Base-by-base conservation (phyloP, 1,140 invertebrate species). In the Meloidogyne chitwoodi region DNA sequence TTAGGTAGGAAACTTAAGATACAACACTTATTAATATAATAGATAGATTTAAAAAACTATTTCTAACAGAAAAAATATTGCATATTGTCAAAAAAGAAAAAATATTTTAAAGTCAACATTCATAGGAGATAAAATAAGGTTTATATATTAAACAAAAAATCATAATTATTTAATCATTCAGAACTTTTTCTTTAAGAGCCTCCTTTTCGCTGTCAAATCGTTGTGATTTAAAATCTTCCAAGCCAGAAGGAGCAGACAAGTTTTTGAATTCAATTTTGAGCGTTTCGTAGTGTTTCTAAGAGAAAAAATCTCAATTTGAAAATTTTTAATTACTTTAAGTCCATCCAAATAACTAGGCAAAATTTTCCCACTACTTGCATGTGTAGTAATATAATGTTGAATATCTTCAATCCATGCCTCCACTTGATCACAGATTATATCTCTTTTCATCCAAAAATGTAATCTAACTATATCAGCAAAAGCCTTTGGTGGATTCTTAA, bases 371-470 rank as follows among this genome's bases (percentile, higher is more conserved):
- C 26, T 38, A 48, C 38, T 65, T 12, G 56, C 61, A 22, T 76
- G 31, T 6, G 34, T 76, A 8, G 38, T 29, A 16, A 76, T 56
- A 44, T 76, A 65, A n/a, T 27, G 19, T 63, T 77, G 71, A 41
- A 34, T 67, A 34, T 80, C 79, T 19, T 68, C 27, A 0, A 80
- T 82, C 94, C 94, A 96, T 75, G 91, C 91, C 84, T 94, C 92
- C 76, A 94, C 91, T 88, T 96, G 94, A 74, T 91, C 90, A 84
- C 94, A 91, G 79, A 96, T 93, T 88, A 95, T 93, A 81, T 93
- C 91, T 34, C 93, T 91, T 87, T 97, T 97, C 78, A 96, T 89
- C 93, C 94, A 96, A 87, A 96, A 96, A 88, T 96, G 94, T 65
- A 92, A 92, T 78, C 93, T 92, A 81, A 96, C 93, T 14, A 96